Conservation (phyloP, 2,113 vertebrate species). For the Erythrolamprus reginae region DNA sequence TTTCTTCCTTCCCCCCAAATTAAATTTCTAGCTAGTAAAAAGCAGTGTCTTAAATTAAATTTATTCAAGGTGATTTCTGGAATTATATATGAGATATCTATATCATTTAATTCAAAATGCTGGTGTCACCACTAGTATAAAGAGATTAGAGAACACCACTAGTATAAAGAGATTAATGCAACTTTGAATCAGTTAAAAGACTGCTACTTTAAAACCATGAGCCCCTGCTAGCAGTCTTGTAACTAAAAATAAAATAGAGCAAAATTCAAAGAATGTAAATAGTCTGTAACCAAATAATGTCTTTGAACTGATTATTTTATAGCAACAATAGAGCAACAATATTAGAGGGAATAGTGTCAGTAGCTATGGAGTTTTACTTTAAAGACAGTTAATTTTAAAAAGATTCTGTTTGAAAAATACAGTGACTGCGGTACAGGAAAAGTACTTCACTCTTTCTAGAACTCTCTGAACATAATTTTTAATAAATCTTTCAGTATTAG, state of each 20-base stretch:
- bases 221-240: not conserved
- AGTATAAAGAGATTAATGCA: not conserved
- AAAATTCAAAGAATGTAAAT: constrained; percentile 34
- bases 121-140: not conserved
- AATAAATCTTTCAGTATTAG: no score
- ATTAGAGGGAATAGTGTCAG: constrained; percentile 43
- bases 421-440: not conserved
- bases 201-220: not conserved
- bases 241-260: constrained; percentile 13
- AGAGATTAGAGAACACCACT: not conserved
- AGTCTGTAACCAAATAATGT: constrained; percentile 47
- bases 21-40: not conserved
- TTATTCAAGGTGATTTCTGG: not conserved
- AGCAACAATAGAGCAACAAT: constrained; percentile 47
- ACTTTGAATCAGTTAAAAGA: not conserved
- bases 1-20: not conserved
- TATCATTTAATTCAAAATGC: not conserved
- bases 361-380: constrained; percentile 18
- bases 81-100: not conserved
- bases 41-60: not conserved
- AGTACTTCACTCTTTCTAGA: not conserved
- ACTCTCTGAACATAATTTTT: no score
- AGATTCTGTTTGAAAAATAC: not conserved
- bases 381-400: not conserved
- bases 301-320: constrained; percentile 47